These are phyloP conservation scores for Ophion costatus DNA, from an alignment of 2,888 invertebrate species.

Conservation along the genomic window DNA sequence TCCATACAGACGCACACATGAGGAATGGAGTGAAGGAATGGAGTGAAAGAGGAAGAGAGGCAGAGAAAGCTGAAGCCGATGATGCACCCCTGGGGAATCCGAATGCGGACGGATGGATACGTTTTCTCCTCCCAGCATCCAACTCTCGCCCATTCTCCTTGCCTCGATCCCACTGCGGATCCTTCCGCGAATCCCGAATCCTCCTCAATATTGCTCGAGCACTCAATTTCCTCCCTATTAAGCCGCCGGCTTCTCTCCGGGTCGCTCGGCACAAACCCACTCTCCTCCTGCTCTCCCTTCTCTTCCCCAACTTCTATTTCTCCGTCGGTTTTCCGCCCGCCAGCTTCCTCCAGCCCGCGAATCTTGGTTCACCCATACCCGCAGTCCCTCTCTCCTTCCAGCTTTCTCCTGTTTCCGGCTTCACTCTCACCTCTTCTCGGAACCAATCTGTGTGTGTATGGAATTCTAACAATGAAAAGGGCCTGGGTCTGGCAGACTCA, in stretches of 20 bases:
- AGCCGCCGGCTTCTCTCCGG: constrained; percentile 80
- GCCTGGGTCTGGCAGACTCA: background rate
- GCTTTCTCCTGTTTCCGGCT: constrained; percentile 66
- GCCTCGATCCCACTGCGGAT: constrained; percentile 67
- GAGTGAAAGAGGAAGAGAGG: constrained; percentile 58
- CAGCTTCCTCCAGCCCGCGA: constrained; percentile 63
- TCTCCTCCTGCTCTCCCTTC: constrained; percentile 58
- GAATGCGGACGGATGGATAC: constrained; percentile 81
- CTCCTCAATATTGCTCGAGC: constrained; percentile 84
- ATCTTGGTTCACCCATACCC: constrained; percentile 67
- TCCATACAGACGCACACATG: background rate
- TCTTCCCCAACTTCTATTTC: constrained; percentile 51
- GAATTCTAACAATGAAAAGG: constrained; percentile 3
- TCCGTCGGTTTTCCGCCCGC: constrained; percentile 61
- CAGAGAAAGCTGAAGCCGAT: constrained; percentile 76
- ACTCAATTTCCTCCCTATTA: constrained; percentile 84
- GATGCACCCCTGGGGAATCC: constrained; percentile 81
- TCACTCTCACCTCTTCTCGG: constrained; percentile 60
- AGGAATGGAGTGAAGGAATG: constrained; percentile 29
- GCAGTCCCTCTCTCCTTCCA: constrained; percentile 64
- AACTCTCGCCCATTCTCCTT: constrained; percentile 53
- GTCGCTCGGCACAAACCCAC: constrained; percentile 70
- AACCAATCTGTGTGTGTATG: background rate
- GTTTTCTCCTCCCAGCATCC: constrained; percentile 60
- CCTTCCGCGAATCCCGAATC: constrained; percentile 81